phyloP scores from a whole-genome alignment of 2,113 vertebrate species.

The Scopus umbretta region DNA sequence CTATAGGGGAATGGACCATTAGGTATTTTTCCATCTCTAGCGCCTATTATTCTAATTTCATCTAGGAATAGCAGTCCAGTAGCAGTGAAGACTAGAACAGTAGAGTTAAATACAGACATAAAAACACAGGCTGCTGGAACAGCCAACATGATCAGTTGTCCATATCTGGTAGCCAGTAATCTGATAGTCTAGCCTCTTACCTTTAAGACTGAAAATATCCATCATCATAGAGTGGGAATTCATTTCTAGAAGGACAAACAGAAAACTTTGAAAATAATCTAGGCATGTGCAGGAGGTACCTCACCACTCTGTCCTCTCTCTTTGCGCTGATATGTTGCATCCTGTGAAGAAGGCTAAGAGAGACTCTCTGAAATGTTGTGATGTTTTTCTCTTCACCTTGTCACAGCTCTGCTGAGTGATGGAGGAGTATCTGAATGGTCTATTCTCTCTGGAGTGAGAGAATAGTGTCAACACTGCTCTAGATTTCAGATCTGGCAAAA shows the following conservation, averaged over 20 bases:
- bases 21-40: constrained; percentile 4
- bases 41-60: neutral
- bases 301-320: constrained; percentile 29
- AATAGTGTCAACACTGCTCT: constrained; percentile 68
- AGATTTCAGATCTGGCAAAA: constrained; percentile 63
- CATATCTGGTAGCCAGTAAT: constrained; percentile 47
- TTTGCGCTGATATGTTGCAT: constrained; percentile 54
- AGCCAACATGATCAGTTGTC: neutral
- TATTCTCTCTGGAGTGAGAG: constrained; percentile 62
- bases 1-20: neutral
- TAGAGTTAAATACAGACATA: neutral
- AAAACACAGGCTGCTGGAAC: neutral
- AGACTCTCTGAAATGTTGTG: constrained; percentile 50
- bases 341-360: constrained; percentile 66
- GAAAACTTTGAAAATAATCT: constrained; percentile 70
- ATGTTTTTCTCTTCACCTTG: constrained; percentile 68
- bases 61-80: neutral
- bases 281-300: constrained; percentile 33
- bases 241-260: constrained; percentile 59
- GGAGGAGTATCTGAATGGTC: constrained; percentile 53
- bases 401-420: constrained; percentile 70
- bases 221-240: constrained; percentile 58
- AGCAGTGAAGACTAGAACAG: neutral
- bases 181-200: constrained; percentile 48
- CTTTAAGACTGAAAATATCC: constrained; percentile 55